A percentile compares a stretch with the other conserved stretches of the same genome.
Evolutionary conservation across 2,113 vertebrate species (phyloP).

Genomic region (Cranoglanis bouderius): DNA sequence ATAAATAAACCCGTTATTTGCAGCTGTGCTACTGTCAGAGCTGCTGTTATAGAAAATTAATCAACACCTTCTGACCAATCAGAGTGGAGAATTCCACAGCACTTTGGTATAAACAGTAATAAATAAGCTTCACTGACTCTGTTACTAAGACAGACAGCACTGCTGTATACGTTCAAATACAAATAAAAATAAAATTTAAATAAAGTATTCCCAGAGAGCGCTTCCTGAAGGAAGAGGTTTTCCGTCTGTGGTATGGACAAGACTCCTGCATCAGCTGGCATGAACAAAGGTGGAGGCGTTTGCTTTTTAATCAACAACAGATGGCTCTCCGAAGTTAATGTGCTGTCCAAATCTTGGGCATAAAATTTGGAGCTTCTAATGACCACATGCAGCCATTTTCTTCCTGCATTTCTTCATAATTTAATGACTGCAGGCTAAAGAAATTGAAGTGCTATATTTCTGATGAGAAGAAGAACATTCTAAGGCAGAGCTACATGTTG

Average conservation of each 20-base stretch:
- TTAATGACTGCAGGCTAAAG: neutral
- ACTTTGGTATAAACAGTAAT: neutral
- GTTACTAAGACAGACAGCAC: neutral
- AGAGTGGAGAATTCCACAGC: neutral
- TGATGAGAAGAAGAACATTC: neutral
- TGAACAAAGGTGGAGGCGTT: conserved; percentile 39
- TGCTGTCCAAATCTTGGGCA: conserved; percentile 16
- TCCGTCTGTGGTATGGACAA: conserved; percentile 9
- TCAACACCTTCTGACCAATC: neutral
- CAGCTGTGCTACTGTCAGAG: neutral
- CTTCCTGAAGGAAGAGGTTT: neutral
- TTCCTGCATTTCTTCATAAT: neutral
- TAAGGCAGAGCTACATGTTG: neutral
- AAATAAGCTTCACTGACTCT: neutral
- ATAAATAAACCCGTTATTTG: too few relatives aligned
- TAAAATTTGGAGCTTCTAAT: conserved; percentile 5
- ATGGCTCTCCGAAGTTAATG: conserved; percentile 20
- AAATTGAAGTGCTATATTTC: neutral
- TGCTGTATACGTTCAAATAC: neutral
- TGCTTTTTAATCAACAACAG: conserved; percentile 45
- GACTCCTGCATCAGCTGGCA: conserved; percentile 25
- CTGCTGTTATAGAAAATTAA: neutral
- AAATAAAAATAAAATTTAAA: neutral
- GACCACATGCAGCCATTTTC: neutral
- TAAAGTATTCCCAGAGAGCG: neutral